Evolutionary conservation across 2,113 vertebrate genomes (phyloP), one percentile per base, ranked within the genome.

Genomic region (Siniperca knerii): DNA sequence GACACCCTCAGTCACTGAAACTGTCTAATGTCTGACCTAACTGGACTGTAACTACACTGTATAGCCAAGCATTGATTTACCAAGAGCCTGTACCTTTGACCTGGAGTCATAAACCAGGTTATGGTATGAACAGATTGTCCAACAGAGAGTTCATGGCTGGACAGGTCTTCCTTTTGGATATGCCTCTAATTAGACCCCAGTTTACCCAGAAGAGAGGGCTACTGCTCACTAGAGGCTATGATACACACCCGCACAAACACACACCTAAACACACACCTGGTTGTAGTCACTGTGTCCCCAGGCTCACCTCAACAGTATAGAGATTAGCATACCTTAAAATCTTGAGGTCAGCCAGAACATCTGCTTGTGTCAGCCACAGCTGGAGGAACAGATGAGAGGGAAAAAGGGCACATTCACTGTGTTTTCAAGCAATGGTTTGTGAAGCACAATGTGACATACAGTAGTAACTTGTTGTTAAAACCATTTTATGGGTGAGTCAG

Each of bases 191-290:
- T 29, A 75, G 35, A 86, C 9, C n/a, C 4, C 4, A 20, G 44
- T 42, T n/a, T 67, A 37, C 61, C 46, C 54, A 44, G 9, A 44
- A n/a, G 57, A 61, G 21, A 7, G 25, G 35, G 79, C 69, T 76
- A 67, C 61, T 81, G 75, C 25, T 54, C 37, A 72, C 67, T 67
- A 6, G 35, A 78, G 60, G 50, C 44, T 23, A 20, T 48, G 18
- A 29, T 2, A 57, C 67, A 64, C 66, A 54, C 44, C 62, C n/a
- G 50, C n/a, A 67, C 33, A 65, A 1, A 25, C 25, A 25, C 25
- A 25, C n/a, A 77, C 2, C n/a, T n/a, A 80, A 16, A 70, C 54
- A 74, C 66, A 82, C 80, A 80, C 72, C 80, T 89, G 83, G 69
- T 61, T 70, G 52, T 20, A 20, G 65, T 57, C 50, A 3, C 18